Conservation (phyloP, 1,140 invertebrate genomes). For the Diachasma alloeum region DNA sequence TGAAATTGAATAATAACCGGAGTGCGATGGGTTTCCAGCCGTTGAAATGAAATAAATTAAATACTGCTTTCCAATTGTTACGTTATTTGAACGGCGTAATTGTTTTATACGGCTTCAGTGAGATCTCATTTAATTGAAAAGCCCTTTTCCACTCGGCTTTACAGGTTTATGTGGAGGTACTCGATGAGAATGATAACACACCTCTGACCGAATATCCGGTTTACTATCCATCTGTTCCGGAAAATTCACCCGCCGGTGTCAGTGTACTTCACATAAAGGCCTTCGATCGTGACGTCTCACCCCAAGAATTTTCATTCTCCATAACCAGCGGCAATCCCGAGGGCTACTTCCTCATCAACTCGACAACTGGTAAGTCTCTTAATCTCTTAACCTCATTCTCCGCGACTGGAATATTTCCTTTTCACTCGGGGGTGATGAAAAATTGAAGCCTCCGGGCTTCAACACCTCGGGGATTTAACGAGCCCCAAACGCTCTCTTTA, state of each 20-base stretch:
- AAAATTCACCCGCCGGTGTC: conserved; percentile 82
- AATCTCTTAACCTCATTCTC: neutral
- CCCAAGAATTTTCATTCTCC: conserved; percentile 76
- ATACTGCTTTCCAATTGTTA: no score
- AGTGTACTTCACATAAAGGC: conserved; percentile 81
- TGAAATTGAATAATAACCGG: no score
- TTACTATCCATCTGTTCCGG: conserved; percentile 83
- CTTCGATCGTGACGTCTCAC: conserved; percentile 78
- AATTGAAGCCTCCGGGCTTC: no score
- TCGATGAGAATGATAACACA: conserved; percentile 93
- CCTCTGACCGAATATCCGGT: conserved; percentile 86
- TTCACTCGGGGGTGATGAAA: no score
- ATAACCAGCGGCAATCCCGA: conserved; percentile 92
- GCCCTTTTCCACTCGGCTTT: conserved; percentile 6
- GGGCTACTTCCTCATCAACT: conserved; percentile 88
- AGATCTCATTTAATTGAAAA: neutral
- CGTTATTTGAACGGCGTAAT: no score
- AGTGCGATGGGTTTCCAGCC: neutral
- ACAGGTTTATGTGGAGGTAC: conserved; percentile 88
- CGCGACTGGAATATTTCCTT: no score
- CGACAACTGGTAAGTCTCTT: conserved; percentile 75
- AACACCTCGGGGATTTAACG: neutral
- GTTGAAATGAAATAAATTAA: neutral
- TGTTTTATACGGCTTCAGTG: no score
- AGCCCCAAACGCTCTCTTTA: no score